Evolutionary conservation across 2,113 vertebrate species (phyloP).

Genomic region (Eupsittula cactorum): DNA sequence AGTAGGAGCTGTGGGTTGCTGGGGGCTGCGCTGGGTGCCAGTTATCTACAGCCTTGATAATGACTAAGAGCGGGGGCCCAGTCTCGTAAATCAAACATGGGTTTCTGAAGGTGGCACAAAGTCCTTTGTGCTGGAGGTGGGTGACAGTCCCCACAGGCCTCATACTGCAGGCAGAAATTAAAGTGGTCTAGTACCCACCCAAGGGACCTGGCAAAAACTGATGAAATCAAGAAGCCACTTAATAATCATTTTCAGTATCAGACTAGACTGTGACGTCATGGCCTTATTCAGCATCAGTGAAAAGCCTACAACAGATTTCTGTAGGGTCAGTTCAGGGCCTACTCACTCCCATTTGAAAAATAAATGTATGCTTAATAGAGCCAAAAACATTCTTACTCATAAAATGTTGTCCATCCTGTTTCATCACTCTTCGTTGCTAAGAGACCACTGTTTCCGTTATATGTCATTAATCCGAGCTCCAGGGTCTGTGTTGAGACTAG

Average conservation of each 20-base stretch:
- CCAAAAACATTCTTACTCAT: conserved; percentile 88
- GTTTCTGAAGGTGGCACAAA: not conserved
- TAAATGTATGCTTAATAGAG: conserved; percentile 47
- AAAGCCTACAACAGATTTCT: conserved; percentile 23
- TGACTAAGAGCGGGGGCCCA: not conserved
- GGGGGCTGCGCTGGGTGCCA: not conserved
- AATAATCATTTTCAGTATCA: not conserved
- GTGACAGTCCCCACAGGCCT: not conserved
- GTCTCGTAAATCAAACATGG: rapidly evolving
- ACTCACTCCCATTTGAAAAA: conserved; percentile 15
- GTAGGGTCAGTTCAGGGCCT: not conserved
- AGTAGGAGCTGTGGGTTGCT: not conserved
- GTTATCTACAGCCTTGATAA: not conserved
- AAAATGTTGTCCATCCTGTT: conserved; percentile 98
- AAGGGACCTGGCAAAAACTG: not conserved
- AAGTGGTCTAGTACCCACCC: not conserved
- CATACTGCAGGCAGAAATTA: not conserved
- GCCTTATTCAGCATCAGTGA: not conserved
- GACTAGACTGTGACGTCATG: not conserved
- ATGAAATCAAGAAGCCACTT: not conserved
- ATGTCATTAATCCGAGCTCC: conserved; percentile 94
- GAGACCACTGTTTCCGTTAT: conserved; percentile 91
- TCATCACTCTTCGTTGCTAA: conserved; percentile 96
- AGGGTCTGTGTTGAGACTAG: conserved; percentile 88
- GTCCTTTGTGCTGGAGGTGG: not conserved